Conservation (phyloP, 1,140 invertebrate species). For the Listronotus oregonensis region DNA sequence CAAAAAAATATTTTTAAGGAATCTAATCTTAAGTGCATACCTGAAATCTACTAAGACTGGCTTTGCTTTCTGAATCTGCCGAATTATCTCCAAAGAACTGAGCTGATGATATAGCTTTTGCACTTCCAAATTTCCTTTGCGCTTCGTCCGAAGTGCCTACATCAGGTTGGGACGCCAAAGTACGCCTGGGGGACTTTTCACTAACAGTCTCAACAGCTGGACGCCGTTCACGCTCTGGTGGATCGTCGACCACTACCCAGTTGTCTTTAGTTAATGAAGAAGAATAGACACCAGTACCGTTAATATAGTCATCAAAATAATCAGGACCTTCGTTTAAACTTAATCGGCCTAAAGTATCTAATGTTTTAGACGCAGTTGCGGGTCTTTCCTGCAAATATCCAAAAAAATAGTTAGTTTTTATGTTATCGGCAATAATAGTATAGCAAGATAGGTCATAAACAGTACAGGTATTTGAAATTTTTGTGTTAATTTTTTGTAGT, state of each 20-base stretch:
- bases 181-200: slow-evolving; percentile 29
- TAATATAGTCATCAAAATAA: slow-evolving; percentile 56
- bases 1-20: too few relatives aligned
- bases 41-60: slow-evolving; percentile 71
- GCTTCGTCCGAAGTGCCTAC: slow-evolving; percentile 64
- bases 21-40: slow-evolving; percentile 56
- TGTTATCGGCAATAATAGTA: too few relatives aligned
- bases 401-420: too few relatives aligned
- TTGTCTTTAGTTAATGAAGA: slow-evolving; percentile 39
- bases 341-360: slow-evolving; percentile 51
- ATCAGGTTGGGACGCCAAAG: slow-evolving; percentile 2
- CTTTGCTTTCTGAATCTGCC: slow-evolving; percentile 65
- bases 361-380: slow-evolving; percentile 21
- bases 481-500: too few relatives aligned
- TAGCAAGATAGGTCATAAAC: too few relatives aligned
- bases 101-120: slow-evolving; percentile 97
- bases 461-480: too few relatives aligned
- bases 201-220: slow-evolving; percentile 48
- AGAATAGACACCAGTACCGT: slow-evolving; percentile 30
- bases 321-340: slow-evolving; percentile 49
- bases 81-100: slow-evolving; percentile 86
- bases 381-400: slow-evolving; percentile 24
- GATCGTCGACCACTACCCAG: slow-evolving; percentile 54
- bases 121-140: slow-evolving; percentile 93
- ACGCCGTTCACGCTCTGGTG: slow-evolving; percentile 64